These are phyloP conservation scores for Myotis findleyi DNA, from an alignment of 2,797 vertebrate genomes.

Conservation along the genomic window DNA sequence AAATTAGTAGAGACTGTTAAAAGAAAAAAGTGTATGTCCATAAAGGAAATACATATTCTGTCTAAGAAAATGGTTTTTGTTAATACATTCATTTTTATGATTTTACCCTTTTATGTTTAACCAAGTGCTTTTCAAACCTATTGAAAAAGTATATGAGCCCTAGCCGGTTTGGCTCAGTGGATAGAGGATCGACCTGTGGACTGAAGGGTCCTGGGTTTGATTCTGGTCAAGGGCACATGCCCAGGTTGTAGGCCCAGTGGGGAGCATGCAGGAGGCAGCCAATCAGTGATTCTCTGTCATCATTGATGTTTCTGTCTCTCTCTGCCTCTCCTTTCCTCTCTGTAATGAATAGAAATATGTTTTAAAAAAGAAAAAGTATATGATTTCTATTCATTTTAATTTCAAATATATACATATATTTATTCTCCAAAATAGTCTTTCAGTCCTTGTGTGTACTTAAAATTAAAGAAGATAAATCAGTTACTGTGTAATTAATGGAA, in stretches of 20 bases:
- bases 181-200: no score
- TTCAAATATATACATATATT: not conserved
- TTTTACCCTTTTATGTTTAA: conserved; percentile 5
- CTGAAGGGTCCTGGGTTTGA: no score
- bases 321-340: no score
- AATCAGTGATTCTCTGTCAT: no score
- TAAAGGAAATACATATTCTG: not conserved
- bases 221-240: no score
- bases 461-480: not conserved
- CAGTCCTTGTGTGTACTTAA: not conserved
- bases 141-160: not conserved
- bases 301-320: no score
- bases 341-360: no score
- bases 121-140: not conserved
- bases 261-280: no score
- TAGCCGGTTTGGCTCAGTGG: no score
- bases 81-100: conserved; percentile 10
- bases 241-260: no score
- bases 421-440: not conserved
- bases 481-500: conserved; percentile 33
- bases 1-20: not conserved
- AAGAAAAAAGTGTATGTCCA: not conserved
- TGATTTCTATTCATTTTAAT: not conserved
- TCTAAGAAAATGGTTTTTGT: not conserved
- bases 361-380: not conserved